Conservation (phyloP, 2,797 vertebrate genomes). For the Darevskia mixta region DNA sequence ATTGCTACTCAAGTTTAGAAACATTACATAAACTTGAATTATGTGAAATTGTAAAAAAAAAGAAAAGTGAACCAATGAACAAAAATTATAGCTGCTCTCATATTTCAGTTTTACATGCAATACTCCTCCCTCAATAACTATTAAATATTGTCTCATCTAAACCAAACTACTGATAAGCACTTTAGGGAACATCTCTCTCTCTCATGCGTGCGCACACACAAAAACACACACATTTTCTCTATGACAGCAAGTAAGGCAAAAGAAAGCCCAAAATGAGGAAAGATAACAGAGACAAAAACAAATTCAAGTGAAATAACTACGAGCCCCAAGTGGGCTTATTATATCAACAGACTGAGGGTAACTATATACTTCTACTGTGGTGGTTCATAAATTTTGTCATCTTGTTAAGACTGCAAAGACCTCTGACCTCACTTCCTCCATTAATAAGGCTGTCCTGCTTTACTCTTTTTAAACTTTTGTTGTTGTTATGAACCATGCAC, state of each 20-base stretch:
- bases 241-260: slow-evolving; percentile 76
- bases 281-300: slow-evolving; percentile 83
- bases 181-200: slow-evolving; percentile 62
- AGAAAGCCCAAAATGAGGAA: slow-evolving; percentile 81
- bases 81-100: neutral
- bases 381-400: slow-evolving; percentile 91
- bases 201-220: slow-evolving; percentile 50
- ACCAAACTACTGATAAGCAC: slow-evolving; percentile 43
- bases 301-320: slow-evolving; percentile 83
- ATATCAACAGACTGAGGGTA: slow-evolving; percentile 88
- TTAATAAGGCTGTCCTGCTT: slow-evolving; percentile 81
- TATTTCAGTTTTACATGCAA: slow-evolving; percentile 19
- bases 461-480: slow-evolving; percentile 51
- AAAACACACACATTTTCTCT: slow-evolving; percentile 76
- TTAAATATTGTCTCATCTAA: slow-evolving; percentile 12
- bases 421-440: slow-evolving; percentile 86
- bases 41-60: slow-evolving; percentile 6
- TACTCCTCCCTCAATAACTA: slow-evolving; percentile 9
- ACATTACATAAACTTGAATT: slow-evolving; percentile 42
- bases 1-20: slow-evolving; percentile 31
- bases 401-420: slow-evolving; percentile 89
- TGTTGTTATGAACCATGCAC: slow-evolving; percentile 43
- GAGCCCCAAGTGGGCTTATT: slow-evolving; percentile 93
- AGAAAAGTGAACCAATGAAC: slow-evolving; percentile 11
- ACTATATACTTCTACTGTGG: slow-evolving; percentile 83